Base-by-base conservation (phyloP, 2,797 vertebrate genomes). In the Xiphorhynchus erythropygius region DNA sequence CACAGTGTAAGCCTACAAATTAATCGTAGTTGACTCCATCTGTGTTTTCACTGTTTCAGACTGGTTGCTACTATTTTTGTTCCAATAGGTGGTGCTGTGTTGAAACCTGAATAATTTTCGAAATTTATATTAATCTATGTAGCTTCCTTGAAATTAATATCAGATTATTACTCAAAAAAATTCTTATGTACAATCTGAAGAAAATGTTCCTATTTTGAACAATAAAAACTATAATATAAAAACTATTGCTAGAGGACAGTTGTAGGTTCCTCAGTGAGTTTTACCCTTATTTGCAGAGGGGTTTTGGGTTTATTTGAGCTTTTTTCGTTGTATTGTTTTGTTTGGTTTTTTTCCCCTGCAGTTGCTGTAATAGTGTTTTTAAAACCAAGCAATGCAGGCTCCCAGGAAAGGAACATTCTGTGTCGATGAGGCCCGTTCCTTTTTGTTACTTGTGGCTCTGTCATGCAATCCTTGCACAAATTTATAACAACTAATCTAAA, bases 61-160 rank as follows among this genome's bases (percentile, higher is more conserved):
- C 11, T 68, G 18, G 14, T 28, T 78, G 37, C 18, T 86, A 17
- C 22, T 28, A 12, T 56, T 95, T 91, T 84, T 56, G 62, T 92
- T 92, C 92, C 94, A 84, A 88, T 35, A 96, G 93, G 91, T 96
- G 84, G 87, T 92, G 84, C 91, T 91, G 35, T 76, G 33, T 44
- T 84, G 84, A 96, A 94, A 89, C 41, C 17, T 35, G 89, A 89
- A 79, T 53, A 5, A 24, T 80, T 77, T 64, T 53, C 30, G 39
- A 56, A 49, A 84, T 55, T 56, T 35, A 25, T 60, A 11, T 14
- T 71, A 70, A 53, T 53, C 19, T 85, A 8, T 41, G 44, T 18
- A 4, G 2, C 11, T 59, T 84, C 9, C 13, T 77, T 63, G 50
- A 81, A 84, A 50, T 59, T 52, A 49, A 53, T 70, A 21, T 49